Evolutionary conservation across 2,113 vertebrate species (phyloP), one percentile per base, ranked within the genome.

Genomic region (Dipodomys spectabilis): DNA sequence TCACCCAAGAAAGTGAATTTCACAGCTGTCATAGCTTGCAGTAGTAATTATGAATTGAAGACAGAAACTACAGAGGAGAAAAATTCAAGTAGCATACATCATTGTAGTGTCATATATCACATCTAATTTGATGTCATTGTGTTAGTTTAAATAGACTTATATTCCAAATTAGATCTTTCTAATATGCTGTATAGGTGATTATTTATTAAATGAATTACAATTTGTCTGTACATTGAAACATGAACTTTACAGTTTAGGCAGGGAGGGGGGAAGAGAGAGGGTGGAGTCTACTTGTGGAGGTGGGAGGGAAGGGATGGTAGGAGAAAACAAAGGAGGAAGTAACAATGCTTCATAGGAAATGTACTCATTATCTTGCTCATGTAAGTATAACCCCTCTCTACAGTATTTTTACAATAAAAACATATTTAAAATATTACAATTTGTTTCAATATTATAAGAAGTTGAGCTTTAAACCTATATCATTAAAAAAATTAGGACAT

Each of bases 21-120:
- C 25, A 32, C 79, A 94, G 62, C 27, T 90, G 27, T 82, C 32
- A 64, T 80, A 12, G 93, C 93, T 79, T 96, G 4, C 44, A 74
- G 35, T 28, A 86, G 53, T 82, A 86, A 90, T 88, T 93, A 90
- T 78, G 27, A 89, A 90, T 71, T 93, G 30, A 9, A 64, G 62
- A 62, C 44, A 74, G 64, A 90, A 87, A 85, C 75, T 68, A 13
- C 68, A 91, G 92, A 88, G 35, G 90, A 72, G 78, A 82, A 83
- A 94, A 86, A 82, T 84, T 87, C 68, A 90, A 92, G 11, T 68
- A 80, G 32, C 49, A 71, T 69, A 27, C 2, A 80, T 85, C 77
- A 79, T 60, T 12, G 0, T 67, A 78, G 93, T 4, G 16, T 16
- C 81, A 19, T 77, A 23, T 57, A 72, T 71, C 49, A 39, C 27